Percentiles rank a stretch among this genome's conserved stretches.
These are phyloP conservation scores for Elephas maximus DNA, from an alignment of 2,113 vertebrate species.

Conservation along the genomic window DNA sequence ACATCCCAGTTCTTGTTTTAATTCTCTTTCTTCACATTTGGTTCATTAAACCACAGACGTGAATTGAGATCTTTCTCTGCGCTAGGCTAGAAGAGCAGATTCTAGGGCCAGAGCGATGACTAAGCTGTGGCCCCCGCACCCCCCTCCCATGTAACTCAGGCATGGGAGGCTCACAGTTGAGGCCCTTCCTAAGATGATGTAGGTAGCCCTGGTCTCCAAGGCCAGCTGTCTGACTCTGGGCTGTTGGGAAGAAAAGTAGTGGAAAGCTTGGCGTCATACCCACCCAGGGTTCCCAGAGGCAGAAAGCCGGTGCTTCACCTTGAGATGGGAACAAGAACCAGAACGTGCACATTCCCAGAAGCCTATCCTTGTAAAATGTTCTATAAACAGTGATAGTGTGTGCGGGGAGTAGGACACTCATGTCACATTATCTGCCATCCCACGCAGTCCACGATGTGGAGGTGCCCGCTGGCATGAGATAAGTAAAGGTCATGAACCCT, in stretches of 20 bases:
- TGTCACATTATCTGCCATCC: background rate
- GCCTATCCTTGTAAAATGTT: background rate
- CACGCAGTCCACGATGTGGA: background rate
- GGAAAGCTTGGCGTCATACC: background rate
- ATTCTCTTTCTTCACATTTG: constrained; percentile 7
- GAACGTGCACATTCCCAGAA: background rate
- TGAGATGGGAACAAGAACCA: background rate
- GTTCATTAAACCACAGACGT: background rate
- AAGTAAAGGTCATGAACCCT: constrained; percentile 34
- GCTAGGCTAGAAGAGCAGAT: background rate
- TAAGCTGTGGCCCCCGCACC: background rate
- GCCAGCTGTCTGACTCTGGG: background rate
- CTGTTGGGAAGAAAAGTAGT: background rate
- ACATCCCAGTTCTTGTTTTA: background rate
- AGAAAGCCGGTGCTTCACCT: background rate
- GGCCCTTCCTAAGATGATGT: background rate
- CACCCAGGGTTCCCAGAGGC: background rate
- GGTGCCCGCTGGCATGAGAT: background rate
- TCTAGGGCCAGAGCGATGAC: background rate
- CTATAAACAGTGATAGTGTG: background rate
- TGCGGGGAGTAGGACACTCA: accelerated
- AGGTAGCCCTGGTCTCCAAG: background rate
- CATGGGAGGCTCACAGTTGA: background rate
- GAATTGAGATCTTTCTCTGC: background rate
- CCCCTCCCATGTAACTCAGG: background rate